phyloP scores from a whole-genome alignment of 2,113 vertebrate genomes.

The Sceloporus undulatus region DNA sequence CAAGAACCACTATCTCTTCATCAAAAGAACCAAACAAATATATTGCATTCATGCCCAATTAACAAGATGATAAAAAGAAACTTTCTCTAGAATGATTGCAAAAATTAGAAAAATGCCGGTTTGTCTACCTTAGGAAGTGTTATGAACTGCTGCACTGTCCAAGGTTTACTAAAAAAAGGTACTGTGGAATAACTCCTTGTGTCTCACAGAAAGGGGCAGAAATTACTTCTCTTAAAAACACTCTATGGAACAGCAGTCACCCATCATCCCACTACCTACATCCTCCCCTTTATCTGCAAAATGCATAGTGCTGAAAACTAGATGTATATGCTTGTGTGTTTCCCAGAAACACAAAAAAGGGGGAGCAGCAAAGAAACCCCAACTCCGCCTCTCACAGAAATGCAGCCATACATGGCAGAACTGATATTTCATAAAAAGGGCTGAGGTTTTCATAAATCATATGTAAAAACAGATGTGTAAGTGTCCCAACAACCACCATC shows the following conservation, averaged over 20 bases:
- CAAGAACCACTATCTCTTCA: slow-evolving; percentile 39
- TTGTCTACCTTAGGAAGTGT: slow-evolving; percentile 26
- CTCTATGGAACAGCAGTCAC: slow-evolving; percentile 37
- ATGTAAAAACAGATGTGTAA: slow-evolving; percentile 54
- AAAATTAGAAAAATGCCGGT: slow-evolving; percentile 41
- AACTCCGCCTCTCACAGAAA: slow-evolving; percentile 47
- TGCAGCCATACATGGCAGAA: slow-evolving; percentile 43
- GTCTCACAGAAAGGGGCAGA: slow-evolving; percentile 38
- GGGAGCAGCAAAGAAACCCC: slow-evolving; percentile 46
- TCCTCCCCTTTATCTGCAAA: slow-evolving; percentile 35
- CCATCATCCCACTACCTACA: background rate
- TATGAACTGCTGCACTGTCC: slow-evolving; percentile 5
- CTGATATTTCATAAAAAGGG: slow-evolving; percentile 52
- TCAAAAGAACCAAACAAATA: slow-evolving; percentile 35
- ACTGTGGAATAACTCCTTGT: background rate
- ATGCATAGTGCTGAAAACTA: slow-evolving; percentile 61
- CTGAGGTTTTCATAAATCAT: slow-evolving; percentile 40
- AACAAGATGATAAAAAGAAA: slow-evolving; percentile 37
- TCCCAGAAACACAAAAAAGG: slow-evolving; percentile 33
- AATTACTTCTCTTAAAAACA: slow-evolving; percentile 27
- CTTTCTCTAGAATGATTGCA: slow-evolving; percentile 24
- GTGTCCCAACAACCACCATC: slow-evolving; percentile 31
- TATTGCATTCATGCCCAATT: slow-evolving; percentile 62
- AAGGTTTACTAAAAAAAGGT: background rate
- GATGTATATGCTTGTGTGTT: slow-evolving; percentile 41